Percentiles rank a stretch among this genome's conserved stretches.
Conservation (phyloP, 2,113 vertebrate species). For the Dipodomys spectabilis region DNA sequence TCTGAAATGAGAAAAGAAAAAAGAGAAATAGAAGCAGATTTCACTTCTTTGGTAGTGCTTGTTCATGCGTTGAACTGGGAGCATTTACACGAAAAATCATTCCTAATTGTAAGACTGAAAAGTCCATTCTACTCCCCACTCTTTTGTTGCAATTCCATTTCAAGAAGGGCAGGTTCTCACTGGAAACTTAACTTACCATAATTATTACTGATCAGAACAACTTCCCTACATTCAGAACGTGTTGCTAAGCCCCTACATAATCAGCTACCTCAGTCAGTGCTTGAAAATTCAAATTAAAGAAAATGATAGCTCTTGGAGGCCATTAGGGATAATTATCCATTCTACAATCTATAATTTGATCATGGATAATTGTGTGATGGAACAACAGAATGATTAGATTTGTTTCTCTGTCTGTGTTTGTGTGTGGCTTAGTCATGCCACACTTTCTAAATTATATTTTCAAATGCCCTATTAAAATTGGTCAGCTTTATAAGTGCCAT, state of each 20-base stretch:
- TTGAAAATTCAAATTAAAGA: slow-evolving; percentile 65
- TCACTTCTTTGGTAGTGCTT: not conserved
- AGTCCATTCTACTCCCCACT: not conserved
- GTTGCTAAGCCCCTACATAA: not conserved
- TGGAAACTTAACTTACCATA: not conserved
- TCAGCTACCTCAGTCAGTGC: slow-evolving; percentile 35
- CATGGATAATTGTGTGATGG: slow-evolving; percentile 67
- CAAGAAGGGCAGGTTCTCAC: not conserved
- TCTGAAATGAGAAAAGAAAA: slow-evolving; percentile 25
- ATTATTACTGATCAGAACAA: slow-evolving; percentile 28
- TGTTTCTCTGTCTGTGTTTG: slow-evolving; percentile 63
- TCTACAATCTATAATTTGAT: slow-evolving; percentile 71
- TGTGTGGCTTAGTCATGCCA: slow-evolving; percentile 56
- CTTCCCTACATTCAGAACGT: slow-evolving; percentile 1
- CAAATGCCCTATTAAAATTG: slow-evolving; percentile 58
- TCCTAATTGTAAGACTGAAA: not conserved
- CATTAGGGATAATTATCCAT: slow-evolving; percentile 66
- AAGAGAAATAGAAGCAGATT: not conserved
- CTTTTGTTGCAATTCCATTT: not conserved
- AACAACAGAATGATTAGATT: slow-evolving; percentile 77
- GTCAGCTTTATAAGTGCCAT: slow-evolving; percentile 30
- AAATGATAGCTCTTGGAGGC: slow-evolving; percentile 68
- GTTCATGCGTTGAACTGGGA: not conserved
- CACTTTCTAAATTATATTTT: slow-evolving; percentile 63
- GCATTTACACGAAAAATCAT: not conserved